Conservation (phyloP, 2,888 invertebrate genomes). For the Watsonalla cultraria region DNA sequence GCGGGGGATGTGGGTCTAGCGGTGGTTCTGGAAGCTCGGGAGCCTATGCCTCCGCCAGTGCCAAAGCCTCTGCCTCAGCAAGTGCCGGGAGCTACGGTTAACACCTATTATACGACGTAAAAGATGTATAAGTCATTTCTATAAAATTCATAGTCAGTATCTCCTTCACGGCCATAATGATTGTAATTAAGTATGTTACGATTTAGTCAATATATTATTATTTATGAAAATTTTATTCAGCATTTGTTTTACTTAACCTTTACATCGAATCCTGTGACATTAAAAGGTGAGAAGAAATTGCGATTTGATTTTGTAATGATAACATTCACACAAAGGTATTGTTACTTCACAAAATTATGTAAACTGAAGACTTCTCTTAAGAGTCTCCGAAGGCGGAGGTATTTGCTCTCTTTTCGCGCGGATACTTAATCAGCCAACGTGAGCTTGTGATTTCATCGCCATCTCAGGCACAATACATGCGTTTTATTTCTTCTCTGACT, state of each 20-base stretch:
- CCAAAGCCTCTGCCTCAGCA: not conserved
- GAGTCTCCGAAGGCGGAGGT: too few relatives aligned
- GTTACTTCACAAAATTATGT: too few relatives aligned
- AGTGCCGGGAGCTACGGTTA: conserved; percentile 1
- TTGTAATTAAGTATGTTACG: conserved; percentile 13
- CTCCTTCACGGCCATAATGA: conserved; percentile 19
- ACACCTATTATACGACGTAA: not conserved
- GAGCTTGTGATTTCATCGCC: too few relatives aligned
- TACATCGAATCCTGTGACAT: not conserved
- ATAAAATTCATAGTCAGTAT: not conserved
- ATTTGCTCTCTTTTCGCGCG: too few relatives aligned
- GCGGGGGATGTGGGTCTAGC: conserved; percentile 6
- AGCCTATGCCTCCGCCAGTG: not conserved
- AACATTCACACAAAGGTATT: too few relatives aligned
- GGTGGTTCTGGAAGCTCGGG: conserved; percentile 3
- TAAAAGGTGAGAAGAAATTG: not conserved
- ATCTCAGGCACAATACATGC: too few relatives aligned
- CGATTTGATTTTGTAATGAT: too few relatives aligned
- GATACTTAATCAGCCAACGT: too few relatives aligned
- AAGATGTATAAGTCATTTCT: too few relatives aligned
- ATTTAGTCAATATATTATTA: conserved; percentile 25
- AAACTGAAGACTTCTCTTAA: too few relatives aligned
- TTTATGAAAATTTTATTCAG: conserved; percentile 15
- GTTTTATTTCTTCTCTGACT: too few relatives aligned
- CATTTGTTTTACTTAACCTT: not conserved